phyloP scores from a whole-genome alignment of 2,113 vertebrate species.

The Machaerirhynchus nigripectus region DNA sequence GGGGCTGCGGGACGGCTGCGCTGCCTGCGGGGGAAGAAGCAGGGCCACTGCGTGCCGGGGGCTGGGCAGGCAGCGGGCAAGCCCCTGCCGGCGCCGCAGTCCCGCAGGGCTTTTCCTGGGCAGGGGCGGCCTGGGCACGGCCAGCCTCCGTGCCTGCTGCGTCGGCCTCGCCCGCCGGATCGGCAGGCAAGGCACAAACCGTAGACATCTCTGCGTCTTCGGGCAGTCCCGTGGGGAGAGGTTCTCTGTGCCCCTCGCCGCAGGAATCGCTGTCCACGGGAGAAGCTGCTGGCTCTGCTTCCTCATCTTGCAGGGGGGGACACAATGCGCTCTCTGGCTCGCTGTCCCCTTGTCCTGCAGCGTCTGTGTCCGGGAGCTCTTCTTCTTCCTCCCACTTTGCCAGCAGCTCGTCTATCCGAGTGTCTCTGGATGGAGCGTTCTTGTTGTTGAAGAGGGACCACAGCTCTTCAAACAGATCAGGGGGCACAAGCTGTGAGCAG shows the following conservation, averaged over 20 bases:
- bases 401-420: rapidly evolving
- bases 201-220: rapidly evolving
- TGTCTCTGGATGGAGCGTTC: rapidly evolving
- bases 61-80: neutral
- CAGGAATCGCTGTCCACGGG: neutral
- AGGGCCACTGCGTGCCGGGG: neutral
- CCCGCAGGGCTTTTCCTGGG: neutral
- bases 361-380: neutral
- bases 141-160: no score
- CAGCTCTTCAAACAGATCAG: neutral
- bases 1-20: neutral
- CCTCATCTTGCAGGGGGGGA: neutral
- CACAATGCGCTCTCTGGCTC: rapidly evolving
- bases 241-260: rapidly evolving
- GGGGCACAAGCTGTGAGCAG: neutral
- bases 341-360: neutral
- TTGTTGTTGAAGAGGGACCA: neutral
- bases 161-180: rapidly evolving
- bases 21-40: neutral
- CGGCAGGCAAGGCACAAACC: rapidly evolving
- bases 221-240: rapidly evolving
- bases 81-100: rapidly evolving
- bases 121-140: rapidly evolving
- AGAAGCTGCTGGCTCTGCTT: neutral
- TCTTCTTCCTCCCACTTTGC: neutral